Evolutionary conservation across 2,113 vertebrate species (phyloP), one percentile per base, ranked within the genome.

Genomic region (Lamprotornis superbus): DNA sequence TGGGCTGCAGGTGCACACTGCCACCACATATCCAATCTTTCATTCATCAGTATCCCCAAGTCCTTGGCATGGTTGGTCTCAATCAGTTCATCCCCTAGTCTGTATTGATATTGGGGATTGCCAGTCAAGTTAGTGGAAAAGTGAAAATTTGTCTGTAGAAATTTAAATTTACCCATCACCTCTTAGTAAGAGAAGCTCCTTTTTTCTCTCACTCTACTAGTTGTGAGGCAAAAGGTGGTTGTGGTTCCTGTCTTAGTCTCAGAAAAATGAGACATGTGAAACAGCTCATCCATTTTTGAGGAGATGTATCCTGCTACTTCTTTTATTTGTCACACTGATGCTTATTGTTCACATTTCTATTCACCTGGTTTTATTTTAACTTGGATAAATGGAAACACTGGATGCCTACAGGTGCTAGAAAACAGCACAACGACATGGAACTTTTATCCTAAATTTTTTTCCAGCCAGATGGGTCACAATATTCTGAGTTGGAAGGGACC

Each of bases 1-100:
- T 65, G 28, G 40, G 22, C 67, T 83, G 25, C 7, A 4, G 42
- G 30, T 2, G 0, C 3, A 2, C 8, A 6, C 19, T 81, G 55
- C 21, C 2, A 5, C 55, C 19, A 44, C 11, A 12, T 39, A 35
- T 0, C 27, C 6, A 40, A 0, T n/a, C 87, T 82, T 81, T 78
- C 55, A 11, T 53, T 70, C 8, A 11, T 61, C 21, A 10, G 11
- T 50, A 53, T 49, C 15, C 47, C 22, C 37, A 70, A 27, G 42
- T 88, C 20, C 23, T 86, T 28, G 15, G 25, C 47, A 31, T 20
- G 13, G 20, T 9, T 90, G 52, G 19, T 82, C 11, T 82, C 39
- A 57, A 13, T 75, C 46, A 31, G 24, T 78, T 53, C 5, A 1
- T 61, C 12, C 24, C 8, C 11, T 77, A 40, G 46, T 57, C 44